Percentiles rank a stretch among this genome's conserved stretches.
Evolutionary conservation across 2,113 vertebrate genomes (phyloP).

Genomic region (Catharus fuscescens): DNA sequence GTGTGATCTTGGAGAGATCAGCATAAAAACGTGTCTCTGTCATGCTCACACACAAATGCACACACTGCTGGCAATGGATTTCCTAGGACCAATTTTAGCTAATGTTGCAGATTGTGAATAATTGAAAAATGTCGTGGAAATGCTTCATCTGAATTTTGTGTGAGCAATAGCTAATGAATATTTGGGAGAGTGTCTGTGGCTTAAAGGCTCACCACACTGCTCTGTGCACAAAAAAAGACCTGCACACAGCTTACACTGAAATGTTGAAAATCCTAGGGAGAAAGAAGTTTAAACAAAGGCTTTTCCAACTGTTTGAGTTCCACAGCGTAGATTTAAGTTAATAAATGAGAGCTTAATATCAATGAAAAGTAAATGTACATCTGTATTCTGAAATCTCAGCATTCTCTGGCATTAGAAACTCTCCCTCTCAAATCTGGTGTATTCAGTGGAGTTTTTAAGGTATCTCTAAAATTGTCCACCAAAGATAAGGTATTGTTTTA

Average conservation of each 20-base stretch:
- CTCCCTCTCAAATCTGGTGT: neutral
- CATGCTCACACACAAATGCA: neutral
- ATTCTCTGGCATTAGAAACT: neutral
- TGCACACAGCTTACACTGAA: neutral
- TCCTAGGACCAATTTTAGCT: slow-evolving; percentile 31
- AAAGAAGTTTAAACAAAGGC: neutral
- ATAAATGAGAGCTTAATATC: slow-evolving; percentile 22
- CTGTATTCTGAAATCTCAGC: neutral
- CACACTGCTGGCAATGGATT: neutral
- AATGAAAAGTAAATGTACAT: neutral
- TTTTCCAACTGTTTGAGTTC: neutral
- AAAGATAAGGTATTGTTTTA: neutral
- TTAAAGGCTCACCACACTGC: neutral
- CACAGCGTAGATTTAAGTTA: neutral
- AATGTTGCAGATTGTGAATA: neutral
- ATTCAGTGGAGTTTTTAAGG: neutral
- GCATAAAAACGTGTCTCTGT: neutral
- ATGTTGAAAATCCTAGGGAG: neutral
- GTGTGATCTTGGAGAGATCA: neutral
- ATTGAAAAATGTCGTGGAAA: slow-evolving; percentile 15
- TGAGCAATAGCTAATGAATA: neutral
- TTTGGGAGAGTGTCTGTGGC: neutral
- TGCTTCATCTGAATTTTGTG: slow-evolving; percentile 23
- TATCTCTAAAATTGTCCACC: neutral
- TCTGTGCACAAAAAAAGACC: neutral